Conservation (phyloP, 2,797 vertebrate genomes). For the Philypnodon macrostomus region DNA sequence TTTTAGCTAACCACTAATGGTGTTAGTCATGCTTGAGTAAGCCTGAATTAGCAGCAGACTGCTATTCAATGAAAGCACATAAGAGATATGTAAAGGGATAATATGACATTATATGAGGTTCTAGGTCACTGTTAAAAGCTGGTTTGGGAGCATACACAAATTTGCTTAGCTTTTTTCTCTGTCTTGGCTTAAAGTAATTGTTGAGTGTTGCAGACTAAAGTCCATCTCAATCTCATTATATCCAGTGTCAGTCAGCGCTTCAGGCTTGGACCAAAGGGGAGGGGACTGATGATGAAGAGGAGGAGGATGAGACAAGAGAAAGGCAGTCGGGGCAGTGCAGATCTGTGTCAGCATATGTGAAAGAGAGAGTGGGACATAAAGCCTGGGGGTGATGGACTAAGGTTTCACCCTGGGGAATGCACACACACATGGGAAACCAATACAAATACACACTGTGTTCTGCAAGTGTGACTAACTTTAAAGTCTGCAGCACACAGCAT, state of each 20-base stretch:
- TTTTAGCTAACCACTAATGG: conserved; percentile 64
- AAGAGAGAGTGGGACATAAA: conserved; percentile 63
- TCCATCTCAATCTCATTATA: conserved; percentile 46
- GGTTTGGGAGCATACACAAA: conserved; percentile 4
- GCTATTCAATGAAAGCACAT: conserved; percentile 52
- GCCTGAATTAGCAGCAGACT: conserved; percentile 65
- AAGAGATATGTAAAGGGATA: conserved; percentile 55
- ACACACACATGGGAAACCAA: conserved; percentile 19
- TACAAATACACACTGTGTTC: conserved; percentile 20
- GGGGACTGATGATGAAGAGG: conserved; percentile 20
- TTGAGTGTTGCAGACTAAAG: conserved; percentile 21
- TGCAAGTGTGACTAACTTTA: conserved; percentile 29
- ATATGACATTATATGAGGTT: conserved; percentile 46
- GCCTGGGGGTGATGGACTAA: conserved; percentile 57
- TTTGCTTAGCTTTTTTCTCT: too few relatives aligned
- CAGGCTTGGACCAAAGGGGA: conserved; percentile 16
- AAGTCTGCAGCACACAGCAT: conserved; percentile 37
- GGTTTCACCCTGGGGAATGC: conserved; percentile 32
- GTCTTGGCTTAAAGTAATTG: conserved; percentile 13
- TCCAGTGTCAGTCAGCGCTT: conserved; percentile 52
- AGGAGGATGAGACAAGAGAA: conserved; percentile 26
- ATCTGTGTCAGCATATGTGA: conserved; percentile 72
- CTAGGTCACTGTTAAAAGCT: conserved; percentile 10
- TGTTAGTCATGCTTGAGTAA: conserved; percentile 71
- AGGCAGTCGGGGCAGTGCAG: conserved; percentile 14